Evolutionary conservation across 2,113 vertebrate genomes (phyloP), one percentile per base, ranked within the genome.

Genomic region (Chloropsis cyanopogon): DNA sequence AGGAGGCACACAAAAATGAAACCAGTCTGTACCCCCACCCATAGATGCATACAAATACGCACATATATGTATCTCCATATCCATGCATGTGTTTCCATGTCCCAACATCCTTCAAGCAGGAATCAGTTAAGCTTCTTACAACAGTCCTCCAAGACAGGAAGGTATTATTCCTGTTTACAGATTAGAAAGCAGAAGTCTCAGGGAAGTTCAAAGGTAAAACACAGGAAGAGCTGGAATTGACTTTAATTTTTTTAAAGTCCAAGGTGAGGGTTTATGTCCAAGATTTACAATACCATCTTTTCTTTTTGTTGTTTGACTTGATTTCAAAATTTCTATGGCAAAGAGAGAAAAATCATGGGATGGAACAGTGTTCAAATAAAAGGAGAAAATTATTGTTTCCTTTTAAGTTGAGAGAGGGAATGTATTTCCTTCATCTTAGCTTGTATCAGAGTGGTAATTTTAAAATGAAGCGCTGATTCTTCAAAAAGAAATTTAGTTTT

Each of bases 141-240:
- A 23, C 25, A n/a, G 33, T 92, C 13, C 35, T 82, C 39, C 56
- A 52, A 61, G 79, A 91, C 86, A 85, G 75, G 86, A 87, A 85
- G 71, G 29, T 65, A 31, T 61, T 92, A 82, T 85, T 92, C 63
- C 70, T 90, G 85, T 95, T 95, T 94, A 90, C 78, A 80, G 66
- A 57, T 71, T 63, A 77, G 63, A 95, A 88, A 80, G 42, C 63
- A 70, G 87, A 73, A 88, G 35, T 41, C 29, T 86, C 3, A 90
- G 66, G 79, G 71, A 95, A 93, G 70, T 72, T 69, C 78, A 86
- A 44, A 73, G 0, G 2, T 59, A 88, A 94, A 82, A 39, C 12
- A 8, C n/a, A 53, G 56, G 92, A 89, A 94, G 59, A 83, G 14
- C 54, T 86, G 59, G 37, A 92, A 76, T 10, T 88, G 1, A 26